phyloP scores from a whole-genome alignment of 2,113 vertebrate species.

The Nanorana parkeri region DNA sequence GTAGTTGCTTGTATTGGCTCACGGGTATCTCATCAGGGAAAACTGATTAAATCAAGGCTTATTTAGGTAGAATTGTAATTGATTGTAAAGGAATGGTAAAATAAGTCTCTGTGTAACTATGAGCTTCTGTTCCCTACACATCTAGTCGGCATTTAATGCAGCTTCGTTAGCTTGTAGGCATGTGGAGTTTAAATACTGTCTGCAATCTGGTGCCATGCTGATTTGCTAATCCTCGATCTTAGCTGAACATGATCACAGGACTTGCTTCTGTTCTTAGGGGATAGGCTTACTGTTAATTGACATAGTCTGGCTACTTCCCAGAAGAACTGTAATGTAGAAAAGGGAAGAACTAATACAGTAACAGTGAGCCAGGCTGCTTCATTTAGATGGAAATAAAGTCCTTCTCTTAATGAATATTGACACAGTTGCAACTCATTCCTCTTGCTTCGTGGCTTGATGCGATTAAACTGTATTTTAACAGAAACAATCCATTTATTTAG shows the following conservation, averaged over 20 bases:
- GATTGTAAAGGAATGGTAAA: slow-evolving; percentile 66
- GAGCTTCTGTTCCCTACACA: slow-evolving; percentile 65
- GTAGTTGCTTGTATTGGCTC: slow-evolving; percentile 58
- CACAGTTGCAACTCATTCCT: slow-evolving; percentile 12
- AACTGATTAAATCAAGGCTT: slow-evolving; percentile 65
- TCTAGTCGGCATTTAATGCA: slow-evolving; percentile 69
- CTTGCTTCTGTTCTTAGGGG: slow-evolving; percentile 77
- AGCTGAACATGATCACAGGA: slow-evolving; percentile 82
- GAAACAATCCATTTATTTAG: neutral
- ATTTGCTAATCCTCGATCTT: slow-evolving; percentile 79
- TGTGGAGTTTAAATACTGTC: slow-evolving; percentile 77
- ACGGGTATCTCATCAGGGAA: slow-evolving; percentile 61
- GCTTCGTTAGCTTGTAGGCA: slow-evolving; percentile 65
- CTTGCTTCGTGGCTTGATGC: neutral
- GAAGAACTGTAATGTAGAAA: slow-evolving; percentile 69
- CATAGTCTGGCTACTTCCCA: slow-evolving; percentile 78
- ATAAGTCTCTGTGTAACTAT: slow-evolving; percentile 63
- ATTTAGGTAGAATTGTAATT: slow-evolving; percentile 67
- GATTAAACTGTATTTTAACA: neutral
- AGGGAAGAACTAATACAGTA: slow-evolving; percentile 64
- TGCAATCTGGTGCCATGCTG: slow-evolving; percentile 79
- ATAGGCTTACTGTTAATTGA: slow-evolving; percentile 87
- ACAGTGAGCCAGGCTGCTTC: slow-evolving; percentile 54
- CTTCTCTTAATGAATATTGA: slow-evolving; percentile 28
- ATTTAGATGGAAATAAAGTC: slow-evolving; percentile 54